Evolutionary conservation across 2,888 invertebrate species (phyloP), one percentile per base, ranked within the genome.

Genomic region (Lathronympha strigana): DNA sequence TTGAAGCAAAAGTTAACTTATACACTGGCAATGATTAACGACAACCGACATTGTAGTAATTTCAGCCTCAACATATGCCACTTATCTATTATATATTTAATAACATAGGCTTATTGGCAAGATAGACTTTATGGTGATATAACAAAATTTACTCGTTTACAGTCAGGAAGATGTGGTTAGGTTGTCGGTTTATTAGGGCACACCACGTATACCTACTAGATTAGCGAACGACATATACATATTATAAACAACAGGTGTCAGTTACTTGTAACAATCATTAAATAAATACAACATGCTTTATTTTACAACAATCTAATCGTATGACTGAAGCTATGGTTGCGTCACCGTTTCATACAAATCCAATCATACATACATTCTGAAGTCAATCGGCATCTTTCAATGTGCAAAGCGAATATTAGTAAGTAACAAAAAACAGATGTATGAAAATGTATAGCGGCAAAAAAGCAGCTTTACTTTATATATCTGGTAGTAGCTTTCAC

Each of bases 161-260:
- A 4, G 6, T 17, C 21, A 45, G 21, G 45, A 43, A 17, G 2
- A 40, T 8, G 15, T 21, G 47, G 23, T 47, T 23, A 47, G 21
- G 23, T 23, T n/a, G n/a, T 47, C 23, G 47, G 23, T 47, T n/a
- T 23, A 47, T 23, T 19, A 19, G 4, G 23, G 6, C 47, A n/a
- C 47, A 47, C 47, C n/a, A 23, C 8, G 47, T 47, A 47, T 47
- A 78, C 77, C 75, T 76, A 76, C 69, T 72, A 81, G 84, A 82
- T 80, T 80, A 82, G 77, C 76, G 50, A 77, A 81, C 72, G 70
- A 69, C 78, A 75, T 72, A 72, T 76, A 73, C 76, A 79, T 78
- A 78, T 77, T 73, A 70, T 69, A 72, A 69, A 79, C 72, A 73
- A 73, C 75, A 73, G 75, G 72, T 79, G 75, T 75, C 73, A 76